phyloP scores from a whole-genome alignment of 2,797 vertebrate genomes.

The Megaceryle alcyon region DNA sequence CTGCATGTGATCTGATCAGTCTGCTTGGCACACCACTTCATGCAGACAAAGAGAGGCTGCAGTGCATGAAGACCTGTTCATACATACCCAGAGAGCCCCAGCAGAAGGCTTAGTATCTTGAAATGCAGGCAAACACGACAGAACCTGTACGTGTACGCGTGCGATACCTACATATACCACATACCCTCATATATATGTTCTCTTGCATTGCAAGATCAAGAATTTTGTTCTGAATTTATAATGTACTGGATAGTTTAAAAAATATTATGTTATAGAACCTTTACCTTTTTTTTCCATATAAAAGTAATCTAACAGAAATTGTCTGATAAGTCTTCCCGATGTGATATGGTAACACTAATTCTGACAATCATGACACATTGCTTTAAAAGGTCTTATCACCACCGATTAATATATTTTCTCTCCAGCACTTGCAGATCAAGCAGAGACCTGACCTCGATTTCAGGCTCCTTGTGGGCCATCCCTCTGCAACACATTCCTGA shows the following conservation, averaged over 20 bases:
- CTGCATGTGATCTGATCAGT: not conserved
- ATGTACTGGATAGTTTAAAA: not conserved
- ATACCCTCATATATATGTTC: not conserved
- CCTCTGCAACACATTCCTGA: not conserved
- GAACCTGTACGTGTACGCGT: fast-evolving
- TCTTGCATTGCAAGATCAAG: not conserved
- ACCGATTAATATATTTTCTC: not conserved
- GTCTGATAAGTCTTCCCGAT: not conserved
- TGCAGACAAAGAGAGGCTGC: not conserved
- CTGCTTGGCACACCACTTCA: not conserved
- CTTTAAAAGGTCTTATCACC: not conserved
- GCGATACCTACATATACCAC: not conserved
- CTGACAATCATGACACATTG: not conserved
- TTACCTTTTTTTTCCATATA: not conserved
- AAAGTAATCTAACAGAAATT: not conserved
- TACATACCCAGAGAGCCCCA: not conserved
- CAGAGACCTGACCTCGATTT: not conserved
- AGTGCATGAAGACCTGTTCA: fast-evolving
- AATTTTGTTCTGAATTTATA: not conserved
- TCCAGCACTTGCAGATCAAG: not conserved
- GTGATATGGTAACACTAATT: not conserved
- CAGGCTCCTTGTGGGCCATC: not conserved
- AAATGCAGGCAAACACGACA: not conserved
- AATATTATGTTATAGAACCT: not conserved
- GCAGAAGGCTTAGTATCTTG: not conserved